Base-by-base conservation (phyloP, 2,888 invertebrate species). In the Esperia sulphurella region DNA sequence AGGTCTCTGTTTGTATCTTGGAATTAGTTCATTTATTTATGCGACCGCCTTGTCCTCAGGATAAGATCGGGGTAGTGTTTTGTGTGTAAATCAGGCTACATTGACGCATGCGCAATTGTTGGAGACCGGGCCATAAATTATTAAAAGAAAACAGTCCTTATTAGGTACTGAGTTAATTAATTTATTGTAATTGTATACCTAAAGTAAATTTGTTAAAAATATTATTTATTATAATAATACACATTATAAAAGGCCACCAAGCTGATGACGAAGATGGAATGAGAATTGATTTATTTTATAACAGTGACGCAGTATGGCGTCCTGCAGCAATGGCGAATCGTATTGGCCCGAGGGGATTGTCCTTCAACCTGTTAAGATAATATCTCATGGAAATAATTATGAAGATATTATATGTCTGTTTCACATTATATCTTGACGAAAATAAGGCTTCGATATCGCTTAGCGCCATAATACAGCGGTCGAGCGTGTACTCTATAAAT, bases 11-110 rank as follows among this genome's bases (percentile, higher is more conserved):
- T 31, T 49, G 51, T 55, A 59, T 68, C 65, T 64, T 57, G 57
- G 68, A 70, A 75, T 74, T 72, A 73, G 67, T 64, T 69, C 58
- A 70, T 67, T 75, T 75, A 75, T 76, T 75, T 76, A 75, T 68
- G 73, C 55, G 71, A 74, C 75, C 74, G 58, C 71, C 56, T 61
- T 68, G 69, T 67, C 69, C 54, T 48, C 58, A 49, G 71, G 74
- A 75, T 76, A 75, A 75, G 73, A 75, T 73, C 75, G 54, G 68
- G 62, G 59, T 62, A 61, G 59, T 68, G 67, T 60, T 56, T 59
- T 52, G 52, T 54, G 54, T 54, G 65, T 72, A 72, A 74, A 75
- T 72, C 66, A 71, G 66, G 63, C 59, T 55, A 61, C 56, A 58
- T 62, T 58, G 60, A 63, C 67, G 68, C 66, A 69, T 64, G 68